Evolutionary conservation across 2,888 invertebrate genomes (phyloP), one percentile per base, ranked within the genome.

Genomic region (Pseudococcus jackbeardsleyi): DNA sequence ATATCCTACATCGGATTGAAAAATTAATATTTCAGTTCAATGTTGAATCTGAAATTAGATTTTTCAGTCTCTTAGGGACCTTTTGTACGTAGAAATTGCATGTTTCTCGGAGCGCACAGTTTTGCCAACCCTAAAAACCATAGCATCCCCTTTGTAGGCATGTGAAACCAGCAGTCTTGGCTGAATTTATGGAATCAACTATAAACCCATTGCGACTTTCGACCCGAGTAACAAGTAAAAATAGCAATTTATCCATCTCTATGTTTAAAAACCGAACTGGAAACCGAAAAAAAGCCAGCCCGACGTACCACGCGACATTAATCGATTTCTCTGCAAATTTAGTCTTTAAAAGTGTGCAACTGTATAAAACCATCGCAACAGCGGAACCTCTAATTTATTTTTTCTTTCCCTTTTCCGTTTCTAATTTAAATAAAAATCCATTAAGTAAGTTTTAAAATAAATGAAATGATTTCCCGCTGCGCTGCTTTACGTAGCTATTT

Each of bases 391-490:
- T 72, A 72, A 72, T 72, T 72, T 72, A 72, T 72, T 72, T 72
- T 72, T 72, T 72, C 72, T 72, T 72, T 72, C 72, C 72, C 72
- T 72, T 72, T 72, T 72, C 72, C 72, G 72, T 72, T 72, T 72
- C 72, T 72, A 72, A 72, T 72, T 72, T 72, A 72, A 72, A 72
- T 72, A 72, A 72, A 72, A 72, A 72, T 72, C 72, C 72, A 72
- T 72, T 72, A 72, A 72, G 72, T 72, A 72, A 72, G 72, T 72
- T 72, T 72, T 72, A 72, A 72, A 72, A 72, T 72, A 72, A 72
- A 72, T 72, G 72, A 72, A 72, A 72, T 72, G 72, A 72, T 72
- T 72, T 72, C 72, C 72, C 72, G 72, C 72, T 72, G 72, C 72
- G 72, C 33, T 72, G 72, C 72, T 72, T 33, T 72, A 33, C 72